Conservation (phyloP, 2,888 invertebrate genomes). For the Zygothrica quintamaculata region DNA sequence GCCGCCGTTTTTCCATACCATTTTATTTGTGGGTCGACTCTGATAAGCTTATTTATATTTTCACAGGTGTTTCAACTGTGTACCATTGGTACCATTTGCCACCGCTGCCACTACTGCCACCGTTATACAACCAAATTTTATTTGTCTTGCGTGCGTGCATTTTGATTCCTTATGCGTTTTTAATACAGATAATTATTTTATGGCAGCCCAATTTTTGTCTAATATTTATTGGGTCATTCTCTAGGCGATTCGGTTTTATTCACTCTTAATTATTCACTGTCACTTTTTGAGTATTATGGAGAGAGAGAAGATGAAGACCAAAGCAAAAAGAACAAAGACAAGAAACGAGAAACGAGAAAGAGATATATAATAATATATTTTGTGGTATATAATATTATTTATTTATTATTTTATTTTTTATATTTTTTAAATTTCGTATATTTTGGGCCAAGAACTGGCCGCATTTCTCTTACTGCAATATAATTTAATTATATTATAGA, state of each 20-base stretch:
- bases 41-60: conserved; percentile 72
- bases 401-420: conserved; percentile 23
- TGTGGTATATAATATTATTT: conserved; percentile 29
- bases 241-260: conserved; percentile 27
- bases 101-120: background rate
- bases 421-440: conserved; percentile 4
- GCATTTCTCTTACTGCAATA: conserved; percentile 3
- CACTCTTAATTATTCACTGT: conserved; percentile 48
- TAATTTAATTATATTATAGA: conserved; percentile 5
- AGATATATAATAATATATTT: background rate
- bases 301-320: background rate
- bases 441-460: conserved; percentile 13
- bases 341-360: background rate
- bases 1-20: conserved; percentile 9
- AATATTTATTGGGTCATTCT: conserved; percentile 39
- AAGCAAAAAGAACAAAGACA: background rate
- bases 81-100: conserved; percentile 7
- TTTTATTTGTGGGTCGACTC: conserved; percentile 51
- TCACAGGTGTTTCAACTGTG: conserved; percentile 64
- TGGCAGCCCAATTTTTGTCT: conserved; percentile 29
- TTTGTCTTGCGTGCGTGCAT: conserved; percentile 23
- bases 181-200: conserved; percentile 47
- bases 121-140: conserved; percentile 29
- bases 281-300: conserved; percentile 6
- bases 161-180: conserved; percentile 36